Evolutionary conservation across 2,797 vertebrate genomes (phyloP), one percentile per base, ranked within the genome.

Genomic region (Microhierax caerulescens): DNA sequence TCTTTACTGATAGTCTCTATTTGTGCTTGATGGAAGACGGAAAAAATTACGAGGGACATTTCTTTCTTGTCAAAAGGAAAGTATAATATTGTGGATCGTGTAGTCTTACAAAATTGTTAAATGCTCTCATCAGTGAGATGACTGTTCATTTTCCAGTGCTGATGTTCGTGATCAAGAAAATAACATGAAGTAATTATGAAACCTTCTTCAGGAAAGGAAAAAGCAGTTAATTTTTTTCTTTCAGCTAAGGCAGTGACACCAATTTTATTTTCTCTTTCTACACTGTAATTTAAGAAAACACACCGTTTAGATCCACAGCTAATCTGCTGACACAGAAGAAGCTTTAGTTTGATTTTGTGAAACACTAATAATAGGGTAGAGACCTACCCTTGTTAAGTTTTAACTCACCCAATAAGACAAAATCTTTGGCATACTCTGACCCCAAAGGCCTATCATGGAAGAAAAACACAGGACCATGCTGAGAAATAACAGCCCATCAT

Each of bases 211-310:
- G 57, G 36, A 86, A 92, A 73, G 47, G 48, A 88, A 84, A 94
- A 87, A 57, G 2, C 56, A 84, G 85, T 75, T 77, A 16, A 11
- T 82, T 85, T 86, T 78, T 69, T 88, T 90, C 28, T 93, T 95
- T 92, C 53, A 75, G 11, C 56, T 91, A 53, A 91, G 70, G 75
- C 57, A 78, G 43, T 50, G 63, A 79, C 74, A 92, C 36, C 39
- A 60, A 60, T 92, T 96, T 95, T 94, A 64, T 93, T 90, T 94
- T 92, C 16, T 83, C 60, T 93, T 92, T 79, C 63, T 86, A 64
- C 48, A 34, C 57, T 91, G 47, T 82, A 96, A 80, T 97, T 96
- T 96, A 78, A 95, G 64, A 96, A 97, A 95, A 86, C 50, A 60
- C 23, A 60, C 67, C 34, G 95, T 95, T 95, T 69, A 92, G 59